Evolutionary conservation across 2,113 vertebrate genomes (phyloP).

Genomic region (Sander vitreus): DNA sequence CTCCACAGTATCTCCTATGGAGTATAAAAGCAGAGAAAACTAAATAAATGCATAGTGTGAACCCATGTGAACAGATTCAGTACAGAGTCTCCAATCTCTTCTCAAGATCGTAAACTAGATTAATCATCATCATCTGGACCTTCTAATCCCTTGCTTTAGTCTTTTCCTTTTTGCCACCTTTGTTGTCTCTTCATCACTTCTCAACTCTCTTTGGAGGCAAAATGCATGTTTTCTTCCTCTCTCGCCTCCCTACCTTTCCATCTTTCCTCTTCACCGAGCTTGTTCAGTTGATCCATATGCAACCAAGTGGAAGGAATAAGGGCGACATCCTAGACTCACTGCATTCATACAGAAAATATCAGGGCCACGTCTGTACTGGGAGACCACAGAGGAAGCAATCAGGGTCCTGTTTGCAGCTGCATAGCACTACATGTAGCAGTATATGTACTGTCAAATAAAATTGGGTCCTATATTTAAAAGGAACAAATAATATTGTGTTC

Average conservation of each 20-base stretch:
- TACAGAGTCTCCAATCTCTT: not conserved
- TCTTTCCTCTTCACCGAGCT: conserved; percentile 52
- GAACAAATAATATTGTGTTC: not conserved
- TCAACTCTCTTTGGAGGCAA: conserved; percentile 1
- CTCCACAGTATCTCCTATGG: not conserved
- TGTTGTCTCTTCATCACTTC: not conserved
- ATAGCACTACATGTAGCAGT: not conserved
- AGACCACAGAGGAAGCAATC: conserved; percentile 35
- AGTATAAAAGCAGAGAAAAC: conserved; percentile 15
- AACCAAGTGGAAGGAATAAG: conserved; percentile 45
- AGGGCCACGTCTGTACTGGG: conserved; percentile 6
- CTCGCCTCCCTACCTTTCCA: not conserved
- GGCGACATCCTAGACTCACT: not conserved
- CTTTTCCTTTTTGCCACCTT: not conserved
- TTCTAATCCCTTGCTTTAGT: not conserved
- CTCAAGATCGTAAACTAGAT: conserved; percentile 40
- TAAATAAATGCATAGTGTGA: not conserved
- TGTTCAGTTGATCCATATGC: conserved; percentile 41
- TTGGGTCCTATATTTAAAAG: not conserved
- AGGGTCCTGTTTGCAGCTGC: conserved; percentile 24
- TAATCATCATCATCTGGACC: conserved; percentile 53
- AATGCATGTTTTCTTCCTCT: not conserved
- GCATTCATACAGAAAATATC: conserved; percentile 52
- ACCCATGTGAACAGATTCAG: conserved; percentile 17
- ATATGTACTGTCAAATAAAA: not conserved